Percentiles rank a stretch among this genome's conserved stretches.
Evolutionary conservation across 2,113 vertebrate genomes (phyloP).

Genomic region (Aix galericulata): DNA sequence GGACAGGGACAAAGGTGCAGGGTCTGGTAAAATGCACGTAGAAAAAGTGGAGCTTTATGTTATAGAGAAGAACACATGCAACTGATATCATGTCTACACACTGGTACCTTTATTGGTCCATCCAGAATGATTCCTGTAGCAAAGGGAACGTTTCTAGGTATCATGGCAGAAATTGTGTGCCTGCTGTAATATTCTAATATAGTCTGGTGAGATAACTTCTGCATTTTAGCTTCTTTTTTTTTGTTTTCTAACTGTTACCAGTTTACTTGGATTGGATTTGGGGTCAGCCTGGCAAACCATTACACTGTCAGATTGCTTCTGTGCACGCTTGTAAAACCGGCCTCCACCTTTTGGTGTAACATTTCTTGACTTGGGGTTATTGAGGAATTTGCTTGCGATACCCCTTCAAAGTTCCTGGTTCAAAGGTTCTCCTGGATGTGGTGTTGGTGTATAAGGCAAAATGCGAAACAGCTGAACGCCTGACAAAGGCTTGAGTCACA

Average conservation of each 20-base stretch:
- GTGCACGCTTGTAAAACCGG: neutral
- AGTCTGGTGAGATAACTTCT: neutral
- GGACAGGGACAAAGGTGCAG: neutral
- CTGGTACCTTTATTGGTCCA: neutral
- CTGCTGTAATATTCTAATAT: neutral
- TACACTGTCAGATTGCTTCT: neutral
- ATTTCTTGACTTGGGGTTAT: neutral
- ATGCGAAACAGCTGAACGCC: neutral
- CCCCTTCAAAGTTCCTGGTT: neutral
- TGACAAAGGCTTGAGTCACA: conserved; percentile 18
- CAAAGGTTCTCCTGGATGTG: conserved; percentile 7
- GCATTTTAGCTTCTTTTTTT: neutral
- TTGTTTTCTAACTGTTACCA: neutral
- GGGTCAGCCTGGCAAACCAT: neutral
- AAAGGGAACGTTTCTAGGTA: neutral
- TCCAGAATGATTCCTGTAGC: neutral
- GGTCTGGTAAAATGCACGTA: neutral
- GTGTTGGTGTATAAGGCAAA: neutral
- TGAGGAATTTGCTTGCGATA: neutral
- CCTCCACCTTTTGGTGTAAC: neutral
- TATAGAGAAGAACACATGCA: neutral
- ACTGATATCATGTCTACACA: neutral
- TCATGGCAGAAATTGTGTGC: neutral
- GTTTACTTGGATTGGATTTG: neutral
- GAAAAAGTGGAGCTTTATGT: neutral